These are phyloP conservation scores for Schizotus pectinicornis DNA, from an alignment of 2,888 invertebrate genomes.

Conservation along the genomic window DNA sequence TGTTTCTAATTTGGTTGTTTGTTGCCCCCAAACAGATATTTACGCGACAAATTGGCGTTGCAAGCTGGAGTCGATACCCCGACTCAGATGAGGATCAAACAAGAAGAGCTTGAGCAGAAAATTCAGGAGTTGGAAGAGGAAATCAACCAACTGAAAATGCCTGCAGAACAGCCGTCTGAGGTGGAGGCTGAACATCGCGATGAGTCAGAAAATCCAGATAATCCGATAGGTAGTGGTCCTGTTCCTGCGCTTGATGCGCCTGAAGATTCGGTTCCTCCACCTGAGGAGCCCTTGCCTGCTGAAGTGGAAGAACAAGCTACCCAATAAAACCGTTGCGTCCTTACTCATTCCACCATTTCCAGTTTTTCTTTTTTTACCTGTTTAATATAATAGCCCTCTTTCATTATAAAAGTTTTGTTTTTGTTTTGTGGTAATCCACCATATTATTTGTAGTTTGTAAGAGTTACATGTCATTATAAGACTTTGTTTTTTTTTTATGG, in stretches of 20 bases:
- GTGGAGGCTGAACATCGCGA: conserved; percentile 9
- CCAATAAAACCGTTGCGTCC: conserved; percentile 9
- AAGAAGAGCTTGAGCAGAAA: conserved; percentile 66
- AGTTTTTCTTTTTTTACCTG: conserved; percentile 1
- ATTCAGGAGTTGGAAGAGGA: conserved; percentile 70
- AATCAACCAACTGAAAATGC: conserved; percentile 47
- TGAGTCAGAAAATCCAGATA: conserved; percentile 12
- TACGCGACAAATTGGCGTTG: conserved; percentile 61
- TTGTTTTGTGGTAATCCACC: conserved; percentile 2
- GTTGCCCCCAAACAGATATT: no score
- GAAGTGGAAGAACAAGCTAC: conserved; percentile 14
- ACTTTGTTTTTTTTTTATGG: conserved; percentile 13
- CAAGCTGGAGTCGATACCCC: conserved; percentile 55
- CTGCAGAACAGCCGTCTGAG: conserved; percentile 21
- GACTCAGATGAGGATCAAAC: conserved; percentile 53
- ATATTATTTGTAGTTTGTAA: conserved; percentile 6
- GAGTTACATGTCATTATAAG: conserved; percentile 10
- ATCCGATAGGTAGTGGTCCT: conserved; percentile 10
- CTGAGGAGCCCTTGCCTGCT: conserved; percentile 14
- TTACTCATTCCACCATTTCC: neutral
- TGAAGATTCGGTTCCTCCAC: conserved; percentile 15
- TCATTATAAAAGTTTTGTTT: conserved; percentile 13
- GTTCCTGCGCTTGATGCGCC: conserved; percentile 7
- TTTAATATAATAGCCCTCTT: neutral
- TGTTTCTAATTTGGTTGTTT: conserved; percentile 12